phyloP scores from a whole-genome alignment of 30 jellyfish, hydroid and myxozoan species.

The Aurelia aurita region DNA sequence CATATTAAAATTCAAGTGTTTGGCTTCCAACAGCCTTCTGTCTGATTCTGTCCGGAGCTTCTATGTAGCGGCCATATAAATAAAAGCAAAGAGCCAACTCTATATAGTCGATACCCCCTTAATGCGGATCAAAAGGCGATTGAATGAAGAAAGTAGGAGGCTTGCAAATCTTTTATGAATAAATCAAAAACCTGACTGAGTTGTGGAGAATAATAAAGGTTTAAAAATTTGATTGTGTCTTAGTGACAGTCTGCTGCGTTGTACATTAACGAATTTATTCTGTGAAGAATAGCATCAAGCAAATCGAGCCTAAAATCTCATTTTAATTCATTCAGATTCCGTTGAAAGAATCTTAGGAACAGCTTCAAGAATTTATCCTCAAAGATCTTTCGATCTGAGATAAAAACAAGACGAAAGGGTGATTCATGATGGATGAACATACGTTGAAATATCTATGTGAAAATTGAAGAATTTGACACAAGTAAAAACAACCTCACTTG shows the following conservation, averaged over 20 bases:
- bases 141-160: slow-evolving; percentile 42
- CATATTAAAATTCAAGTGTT: too few species aligned
- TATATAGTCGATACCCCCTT: slow-evolving; percentile 22
- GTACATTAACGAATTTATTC: slow-evolving; percentile 37
- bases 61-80: too few species aligned
- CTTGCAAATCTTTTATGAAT: slow-evolving; percentile 24
- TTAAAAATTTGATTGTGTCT: slow-evolving; percentile 54
- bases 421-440: too few species aligned
- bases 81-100: too few species aligned
- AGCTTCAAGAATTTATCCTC: background rate
- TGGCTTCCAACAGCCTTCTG: too few species aligned
- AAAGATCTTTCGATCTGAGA: too few species aligned
- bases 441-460: too few species aligned
- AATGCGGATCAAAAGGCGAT: background rate
- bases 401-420: too few species aligned
- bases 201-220: slow-evolving; percentile 22
- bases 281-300: background rate
- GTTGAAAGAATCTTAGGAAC: background rate
- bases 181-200: slow-evolving; percentile 33
- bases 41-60: too few species aligned
- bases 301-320: slow-evolving; percentile 49
- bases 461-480: too few species aligned
- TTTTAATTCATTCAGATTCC: slow-evolving; percentile 8
- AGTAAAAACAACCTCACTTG: too few species aligned
- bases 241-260: slow-evolving; percentile 75